These are phyloP conservation scores for Apistogramma diplotaenia DNA, from an alignment of 2,113 vertebrate species.

Conservation along the genomic window DNA sequence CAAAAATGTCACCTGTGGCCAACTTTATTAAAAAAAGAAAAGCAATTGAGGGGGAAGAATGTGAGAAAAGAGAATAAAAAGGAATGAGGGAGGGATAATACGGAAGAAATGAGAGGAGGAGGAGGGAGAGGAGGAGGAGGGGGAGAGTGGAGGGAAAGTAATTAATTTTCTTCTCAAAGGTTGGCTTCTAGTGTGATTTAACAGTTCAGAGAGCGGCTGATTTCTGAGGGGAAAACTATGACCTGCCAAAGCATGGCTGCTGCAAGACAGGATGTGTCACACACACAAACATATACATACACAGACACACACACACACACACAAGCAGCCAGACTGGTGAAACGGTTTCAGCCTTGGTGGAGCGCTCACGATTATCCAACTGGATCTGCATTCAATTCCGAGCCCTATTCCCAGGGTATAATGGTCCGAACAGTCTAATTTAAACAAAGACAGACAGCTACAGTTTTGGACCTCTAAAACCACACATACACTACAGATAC, in stretches of 20 bases:
- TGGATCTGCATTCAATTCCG: neutral
- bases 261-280: conserved; percentile 25
- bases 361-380: conserved; percentile 8
- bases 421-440: neutral
- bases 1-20: conserved; percentile 10
- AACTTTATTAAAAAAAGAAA: conserved; percentile 5
- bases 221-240: conserved; percentile 71
- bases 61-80: conserved; percentile 16
- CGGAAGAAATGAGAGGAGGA: conserved; percentile 14
- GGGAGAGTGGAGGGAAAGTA: conserved; percentile 65
- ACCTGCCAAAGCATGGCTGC: conserved; percentile 59
- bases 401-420: neutral
- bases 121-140: neutral
- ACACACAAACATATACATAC: neutral
- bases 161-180: conserved; percentile 78
- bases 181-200: conserved; percentile 73
- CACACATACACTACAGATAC: neutral
- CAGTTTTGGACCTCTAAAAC: neutral
- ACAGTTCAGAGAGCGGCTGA: conserved; percentile 76
- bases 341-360: conserved; percentile 20
- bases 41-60: neutral
- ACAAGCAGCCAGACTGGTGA: conserved; percentile 4
- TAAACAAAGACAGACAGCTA: neutral
- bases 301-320: neutral
- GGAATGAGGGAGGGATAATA: conserved; percentile 39